These are phyloP conservation scores for Baryphthengus martii DNA, from an alignment of 2,113 vertebrate species.

Conservation along the genomic window DNA sequence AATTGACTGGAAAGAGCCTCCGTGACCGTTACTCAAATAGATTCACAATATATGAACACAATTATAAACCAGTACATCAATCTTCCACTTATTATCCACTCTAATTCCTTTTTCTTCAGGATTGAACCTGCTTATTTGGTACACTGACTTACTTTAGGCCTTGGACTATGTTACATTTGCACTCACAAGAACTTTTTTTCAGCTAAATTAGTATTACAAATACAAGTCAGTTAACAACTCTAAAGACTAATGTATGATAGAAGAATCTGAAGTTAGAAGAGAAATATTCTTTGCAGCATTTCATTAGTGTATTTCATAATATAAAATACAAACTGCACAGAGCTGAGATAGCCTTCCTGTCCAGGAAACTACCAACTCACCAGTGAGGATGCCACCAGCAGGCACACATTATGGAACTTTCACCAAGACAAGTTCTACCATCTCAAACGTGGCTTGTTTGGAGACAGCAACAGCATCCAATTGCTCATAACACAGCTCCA, in stretches of 20 bases:
- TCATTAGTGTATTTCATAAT: not conserved
- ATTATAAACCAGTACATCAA: not conserved
- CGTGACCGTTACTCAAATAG: not conserved
- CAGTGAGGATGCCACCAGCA: not conserved
- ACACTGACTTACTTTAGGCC: not conserved
- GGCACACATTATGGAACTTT: not conserved
- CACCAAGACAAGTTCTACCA: not conserved
- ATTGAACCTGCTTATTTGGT: not conserved
- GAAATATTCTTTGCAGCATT: not conserved
- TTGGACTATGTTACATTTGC: not conserved
- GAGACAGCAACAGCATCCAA: not conserved
- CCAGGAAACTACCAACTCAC: not conserved
- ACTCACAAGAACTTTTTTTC: not conserved
- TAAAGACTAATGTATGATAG: not conserved
- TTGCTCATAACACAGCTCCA: not conserved
- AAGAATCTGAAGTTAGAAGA: not conserved
- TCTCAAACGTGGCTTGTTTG: not conserved
- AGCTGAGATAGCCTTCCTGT: not conserved
- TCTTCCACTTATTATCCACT: not conserved
- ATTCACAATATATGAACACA: not conserved
- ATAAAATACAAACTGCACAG: not conserved
- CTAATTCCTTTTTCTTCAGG: not conserved
- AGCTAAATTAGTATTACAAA: not conserved
- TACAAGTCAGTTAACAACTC: not conserved
- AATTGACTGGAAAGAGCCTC: not conserved